Evolutionary conservation across 2,113 vertebrate genomes (phyloP).

Genomic region (Dicerorhinus sumatrensis): DNA sequence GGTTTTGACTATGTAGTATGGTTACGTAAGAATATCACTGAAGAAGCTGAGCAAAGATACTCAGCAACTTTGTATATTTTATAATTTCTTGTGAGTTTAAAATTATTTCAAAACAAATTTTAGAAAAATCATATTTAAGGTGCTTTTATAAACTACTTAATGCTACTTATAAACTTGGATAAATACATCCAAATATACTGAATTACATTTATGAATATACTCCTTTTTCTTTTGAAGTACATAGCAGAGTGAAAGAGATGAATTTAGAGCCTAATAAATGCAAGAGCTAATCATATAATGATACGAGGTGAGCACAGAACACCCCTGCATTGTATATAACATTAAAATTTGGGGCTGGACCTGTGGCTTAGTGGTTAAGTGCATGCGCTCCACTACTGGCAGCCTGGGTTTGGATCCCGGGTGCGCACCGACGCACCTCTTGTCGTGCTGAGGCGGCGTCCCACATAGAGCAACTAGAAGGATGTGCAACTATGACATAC

Average conservation of each 20-base stretch:
- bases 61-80: background rate
- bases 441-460: no score
- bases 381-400: no score
- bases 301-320: background rate
- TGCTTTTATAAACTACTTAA: slow-evolving; percentile 15
- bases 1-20: background rate
- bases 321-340: background rate
- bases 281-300: background rate
- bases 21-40: background rate
- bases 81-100: background rate
- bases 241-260: background rate
- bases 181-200: background rate
- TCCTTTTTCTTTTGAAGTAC: background rate
- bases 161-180: background rate
- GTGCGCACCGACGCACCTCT: no score
- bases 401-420: no score
- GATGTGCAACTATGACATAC: no score
- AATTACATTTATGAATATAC: slow-evolving; percentile 9
- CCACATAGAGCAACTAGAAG: no score
- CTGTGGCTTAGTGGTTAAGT: no score
- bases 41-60: background rate
- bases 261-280: slow-evolving; percentile 2
- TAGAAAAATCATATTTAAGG: slow-evolving; percentile 12
- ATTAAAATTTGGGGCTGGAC: background rate
- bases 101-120: slow-evolving; percentile 11